These are phyloP conservation scores for Pseudomyrmex gracilis DNA, from an alignment of 1,140 invertebrate genomes.

Conservation along the genomic window DNA sequence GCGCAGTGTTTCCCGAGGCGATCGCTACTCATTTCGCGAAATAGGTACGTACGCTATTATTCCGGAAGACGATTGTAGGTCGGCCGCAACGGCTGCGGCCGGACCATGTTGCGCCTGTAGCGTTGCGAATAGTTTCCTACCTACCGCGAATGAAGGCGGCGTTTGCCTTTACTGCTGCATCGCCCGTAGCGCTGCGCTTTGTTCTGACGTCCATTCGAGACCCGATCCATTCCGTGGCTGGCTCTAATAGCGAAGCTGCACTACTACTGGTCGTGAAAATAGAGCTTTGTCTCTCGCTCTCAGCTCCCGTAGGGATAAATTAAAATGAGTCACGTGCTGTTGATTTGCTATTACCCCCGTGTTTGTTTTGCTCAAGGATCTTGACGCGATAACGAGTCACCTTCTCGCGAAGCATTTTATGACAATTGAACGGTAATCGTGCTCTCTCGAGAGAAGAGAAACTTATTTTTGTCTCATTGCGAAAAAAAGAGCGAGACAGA, in stretches of 20 bases:
- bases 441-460: no score
- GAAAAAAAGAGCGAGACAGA: background rate
- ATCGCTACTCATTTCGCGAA: conserved; percentile 11
- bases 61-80: conserved; percentile 58
- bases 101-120: conserved; percentile 30
- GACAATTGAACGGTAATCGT: no score
- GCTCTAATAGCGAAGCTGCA: conserved; percentile 15
- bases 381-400: no score
- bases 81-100: conserved; percentile 44
- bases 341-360: background rate
- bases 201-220: conserved; percentile 33
- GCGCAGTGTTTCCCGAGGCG: background rate
- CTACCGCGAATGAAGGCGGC: conserved; percentile 52
- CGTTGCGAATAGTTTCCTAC: conserved; percentile 60
- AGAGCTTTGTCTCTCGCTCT: background rate
- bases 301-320: background rate
- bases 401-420: no score
- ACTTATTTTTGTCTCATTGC: background rate
- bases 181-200: conserved; percentile 60
- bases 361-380: background rate
- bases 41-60: conserved; percentile 34
- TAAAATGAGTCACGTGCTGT: background rate
- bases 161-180: conserved; percentile 63
- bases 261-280: conserved; percentile 7
- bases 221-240: background rate